Percentiles rank a stretch among this genome's conserved stretches.
phyloP scores from a whole-genome alignment of 2,113 vertebrate genomes.

The Thinocorus orbignyianus region DNA sequence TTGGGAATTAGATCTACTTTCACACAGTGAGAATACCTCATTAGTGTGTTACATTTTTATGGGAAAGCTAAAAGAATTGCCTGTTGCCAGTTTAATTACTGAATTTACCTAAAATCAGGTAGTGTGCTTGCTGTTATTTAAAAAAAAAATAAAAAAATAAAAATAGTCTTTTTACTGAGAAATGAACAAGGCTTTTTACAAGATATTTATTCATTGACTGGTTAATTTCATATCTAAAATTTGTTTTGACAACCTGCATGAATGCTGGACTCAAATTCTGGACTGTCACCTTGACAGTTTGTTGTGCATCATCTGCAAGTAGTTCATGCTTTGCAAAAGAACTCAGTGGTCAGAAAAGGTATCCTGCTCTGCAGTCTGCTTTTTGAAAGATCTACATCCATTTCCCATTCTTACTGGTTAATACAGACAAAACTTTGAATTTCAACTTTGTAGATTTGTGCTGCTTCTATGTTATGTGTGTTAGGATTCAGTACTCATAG shows the following conservation, averaged over 20 bases:
- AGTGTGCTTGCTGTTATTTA: neutral
- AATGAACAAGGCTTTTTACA: neutral
- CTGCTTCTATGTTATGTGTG: neutral
- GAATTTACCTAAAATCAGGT: neutral
- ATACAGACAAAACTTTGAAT: neutral
- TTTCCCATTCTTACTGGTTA: neutral
- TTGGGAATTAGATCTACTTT: neutral
- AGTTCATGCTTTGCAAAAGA: neutral
- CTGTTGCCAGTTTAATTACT: neutral
- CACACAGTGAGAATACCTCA: neutral
- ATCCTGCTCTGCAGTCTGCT: neutral
- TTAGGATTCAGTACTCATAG: neutral
- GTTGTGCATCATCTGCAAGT: neutral
- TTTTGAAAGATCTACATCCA: neutral
- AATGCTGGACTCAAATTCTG: neutral
- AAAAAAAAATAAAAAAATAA: neutral
- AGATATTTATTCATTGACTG: neutral
- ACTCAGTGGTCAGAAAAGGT: neutral
- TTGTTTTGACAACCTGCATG: neutral
- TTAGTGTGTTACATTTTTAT: neutral
- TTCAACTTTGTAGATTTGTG: neutral
- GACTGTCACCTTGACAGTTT: neutral
- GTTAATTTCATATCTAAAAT: neutral
- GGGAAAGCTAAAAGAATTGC: neutral
- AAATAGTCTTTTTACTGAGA: neutral